Conservation (phyloP, 2,113 vertebrate species). For the Eudyptes chrysolophus region DNA sequence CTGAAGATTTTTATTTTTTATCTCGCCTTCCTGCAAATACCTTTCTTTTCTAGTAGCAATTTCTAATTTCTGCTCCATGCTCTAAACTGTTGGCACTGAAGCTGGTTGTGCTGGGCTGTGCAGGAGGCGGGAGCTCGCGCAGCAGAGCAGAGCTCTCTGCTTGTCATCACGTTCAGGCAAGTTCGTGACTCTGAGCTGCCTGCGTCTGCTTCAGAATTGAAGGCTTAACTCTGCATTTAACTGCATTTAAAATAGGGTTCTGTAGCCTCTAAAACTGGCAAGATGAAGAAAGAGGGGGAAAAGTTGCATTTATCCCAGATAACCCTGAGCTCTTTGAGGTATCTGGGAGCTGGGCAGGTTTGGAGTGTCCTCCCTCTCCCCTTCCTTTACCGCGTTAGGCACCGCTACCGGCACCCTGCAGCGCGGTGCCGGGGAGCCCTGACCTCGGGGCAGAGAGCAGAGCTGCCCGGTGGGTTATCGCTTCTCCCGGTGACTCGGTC, state of each 20-base stretch:
- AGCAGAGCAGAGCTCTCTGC: neutral
- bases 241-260: neutral
- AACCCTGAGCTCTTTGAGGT: neutral
- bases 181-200: neutral
- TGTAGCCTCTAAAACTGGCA: neutral
- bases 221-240: neutral
- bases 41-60: neutral
- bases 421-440: neutral
- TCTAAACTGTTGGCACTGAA: neutral
- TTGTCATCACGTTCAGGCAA: neutral
- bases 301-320: accelerated
- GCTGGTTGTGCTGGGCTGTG: neutral
- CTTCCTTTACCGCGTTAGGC: neutral
- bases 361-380: neutral
- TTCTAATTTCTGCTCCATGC: neutral
- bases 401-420: too few relatives aligned
- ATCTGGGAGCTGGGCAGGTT: accelerated
- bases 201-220: neutral
- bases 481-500: accelerated
- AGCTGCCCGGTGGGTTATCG: accelerated
- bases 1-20: neutral
- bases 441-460: neutral
- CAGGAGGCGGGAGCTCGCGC: accelerated
- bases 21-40: neutral
- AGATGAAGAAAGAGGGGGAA: neutral